Conservation (phyloP, 2,888 invertebrate species). For the Ptilodon capucinus region DNA sequence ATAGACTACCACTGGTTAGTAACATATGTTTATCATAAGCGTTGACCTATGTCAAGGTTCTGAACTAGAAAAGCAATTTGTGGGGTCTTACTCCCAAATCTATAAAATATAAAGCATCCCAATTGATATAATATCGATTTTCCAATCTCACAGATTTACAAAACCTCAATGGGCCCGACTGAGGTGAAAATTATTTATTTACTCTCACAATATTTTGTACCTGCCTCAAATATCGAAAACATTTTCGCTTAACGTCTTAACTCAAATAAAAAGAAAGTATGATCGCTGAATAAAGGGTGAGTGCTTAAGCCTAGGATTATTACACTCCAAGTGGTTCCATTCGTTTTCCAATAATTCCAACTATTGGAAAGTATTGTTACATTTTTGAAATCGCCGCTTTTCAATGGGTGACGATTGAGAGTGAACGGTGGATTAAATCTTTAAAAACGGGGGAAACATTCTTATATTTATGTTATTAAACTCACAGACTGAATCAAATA, state of each 20-base stretch:
- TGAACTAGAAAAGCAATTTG: not conserved
- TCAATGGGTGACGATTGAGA: not conserved
- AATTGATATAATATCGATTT: not conserved
- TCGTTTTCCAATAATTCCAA: conserved; percentile 35
- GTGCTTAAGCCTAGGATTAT: conserved; percentile 36
- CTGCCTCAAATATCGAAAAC: not conserved
- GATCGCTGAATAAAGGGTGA: conserved; percentile 8
- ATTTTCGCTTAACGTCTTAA: not conserved
- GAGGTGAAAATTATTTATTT: too few species aligned
- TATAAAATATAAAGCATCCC: not conserved
- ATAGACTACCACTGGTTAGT: too few species aligned
- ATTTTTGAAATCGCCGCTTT: conserved; percentile 13
- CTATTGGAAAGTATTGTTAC: conserved; percentile 26
- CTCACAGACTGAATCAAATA: not conserved
- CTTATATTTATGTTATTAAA: not conserved
- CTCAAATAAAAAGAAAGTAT: conserved; percentile 3
- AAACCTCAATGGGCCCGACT: too few species aligned
- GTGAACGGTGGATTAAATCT: not conserved
- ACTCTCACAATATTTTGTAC: not conserved
- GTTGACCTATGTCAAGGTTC: not conserved
- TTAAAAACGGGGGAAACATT: not conserved
- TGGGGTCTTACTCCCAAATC: not conserved
- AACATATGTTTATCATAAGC: too few species aligned
- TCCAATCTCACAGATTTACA: too few species aligned
- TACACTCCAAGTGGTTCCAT: conserved; percentile 30